Percentiles rank a stretch among this genome's conserved stretches.
phyloP scores from a whole-genome alignment of 2,797 vertebrate species.

The Sebastes kiyomatsui region DNA sequence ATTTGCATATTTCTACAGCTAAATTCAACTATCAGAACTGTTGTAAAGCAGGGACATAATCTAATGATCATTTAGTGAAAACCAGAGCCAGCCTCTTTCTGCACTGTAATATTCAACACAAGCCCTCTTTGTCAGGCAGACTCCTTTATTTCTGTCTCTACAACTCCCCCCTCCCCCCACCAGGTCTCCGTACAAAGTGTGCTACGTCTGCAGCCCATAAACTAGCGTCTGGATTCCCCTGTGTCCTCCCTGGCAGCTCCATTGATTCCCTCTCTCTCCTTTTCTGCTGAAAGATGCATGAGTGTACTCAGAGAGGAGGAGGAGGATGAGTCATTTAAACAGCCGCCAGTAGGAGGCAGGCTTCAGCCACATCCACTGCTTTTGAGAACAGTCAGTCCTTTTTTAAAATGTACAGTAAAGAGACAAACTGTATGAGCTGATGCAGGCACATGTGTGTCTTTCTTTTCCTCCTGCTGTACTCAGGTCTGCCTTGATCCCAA shows the following conservation, averaged over 20 bases:
- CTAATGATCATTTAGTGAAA: background rate
- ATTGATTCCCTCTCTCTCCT: slow-evolving; percentile 67
- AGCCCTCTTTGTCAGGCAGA: slow-evolving; percentile 41
- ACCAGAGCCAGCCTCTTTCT: background rate
- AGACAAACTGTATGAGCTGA: slow-evolving; percentile 2
- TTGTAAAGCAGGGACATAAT: background rate
- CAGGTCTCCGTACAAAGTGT: slow-evolving; percentile 50
- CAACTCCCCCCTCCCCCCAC: background rate
- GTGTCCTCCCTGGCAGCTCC: slow-evolving; percentile 63
- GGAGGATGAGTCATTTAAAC: slow-evolving; percentile 11
- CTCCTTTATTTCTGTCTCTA: slow-evolving; percentile 49
- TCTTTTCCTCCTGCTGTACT: background rate
- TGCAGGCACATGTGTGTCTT: background rate
- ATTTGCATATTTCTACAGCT: background rate
- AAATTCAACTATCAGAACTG: background rate
- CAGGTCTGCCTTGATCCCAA: background rate
- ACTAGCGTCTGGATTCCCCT: slow-evolving; percentile 67
- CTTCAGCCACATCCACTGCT: slow-evolving; percentile 62
- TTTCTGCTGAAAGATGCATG: slow-evolving; percentile 74
- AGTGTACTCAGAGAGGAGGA: slow-evolving; percentile 20
- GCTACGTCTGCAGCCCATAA: slow-evolving; percentile 66
- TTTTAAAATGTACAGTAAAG: slow-evolving; percentile 16
- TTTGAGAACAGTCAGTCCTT: background rate
- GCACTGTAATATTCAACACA: slow-evolving; percentile 2
- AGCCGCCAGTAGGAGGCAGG: slow-evolving; percentile 74